Percentiles rank a stretch among this genome's conserved stretches.
phyloP scores from a whole-genome alignment of 2,113 vertebrate genomes.

The Oreochromis niloticus region DNA sequence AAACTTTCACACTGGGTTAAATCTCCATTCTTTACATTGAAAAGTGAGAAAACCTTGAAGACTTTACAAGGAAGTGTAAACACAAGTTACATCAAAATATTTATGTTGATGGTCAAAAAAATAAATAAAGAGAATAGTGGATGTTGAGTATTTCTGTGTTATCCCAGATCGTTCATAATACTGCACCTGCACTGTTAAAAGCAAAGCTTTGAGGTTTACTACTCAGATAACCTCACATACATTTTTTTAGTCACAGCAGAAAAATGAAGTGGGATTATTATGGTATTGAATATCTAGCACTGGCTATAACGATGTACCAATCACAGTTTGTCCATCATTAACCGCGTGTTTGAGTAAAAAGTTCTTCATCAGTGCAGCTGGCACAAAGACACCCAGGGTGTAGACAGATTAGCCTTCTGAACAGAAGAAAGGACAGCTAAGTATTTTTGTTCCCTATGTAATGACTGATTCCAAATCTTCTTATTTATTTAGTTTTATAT shows the following conservation, averaged over 20 bases:
- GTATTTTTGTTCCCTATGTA: background rate
- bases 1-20: background rate
- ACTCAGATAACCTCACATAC: background rate
- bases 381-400: background rate
- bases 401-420: background rate
- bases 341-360: rapidly evolving
- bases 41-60: background rate
- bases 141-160: background rate
- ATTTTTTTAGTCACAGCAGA: background rate
- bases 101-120: background rate
- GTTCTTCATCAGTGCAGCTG: background rate
- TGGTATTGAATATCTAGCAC: background rate
- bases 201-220: background rate
- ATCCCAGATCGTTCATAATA: background rate
- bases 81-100: background rate
- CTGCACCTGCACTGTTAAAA: rapidly evolving
- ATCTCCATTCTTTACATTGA: background rate
- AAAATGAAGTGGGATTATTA: background rate
- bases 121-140: background rate
- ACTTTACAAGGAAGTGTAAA: background rate
- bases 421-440: rapidly evolving
- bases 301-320: background rate
- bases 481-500: background rate
- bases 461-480: background rate
- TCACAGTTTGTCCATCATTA: background rate